Conservation (phyloP, 1,140 invertebrate species). For the Leucophenga varia region DNA sequence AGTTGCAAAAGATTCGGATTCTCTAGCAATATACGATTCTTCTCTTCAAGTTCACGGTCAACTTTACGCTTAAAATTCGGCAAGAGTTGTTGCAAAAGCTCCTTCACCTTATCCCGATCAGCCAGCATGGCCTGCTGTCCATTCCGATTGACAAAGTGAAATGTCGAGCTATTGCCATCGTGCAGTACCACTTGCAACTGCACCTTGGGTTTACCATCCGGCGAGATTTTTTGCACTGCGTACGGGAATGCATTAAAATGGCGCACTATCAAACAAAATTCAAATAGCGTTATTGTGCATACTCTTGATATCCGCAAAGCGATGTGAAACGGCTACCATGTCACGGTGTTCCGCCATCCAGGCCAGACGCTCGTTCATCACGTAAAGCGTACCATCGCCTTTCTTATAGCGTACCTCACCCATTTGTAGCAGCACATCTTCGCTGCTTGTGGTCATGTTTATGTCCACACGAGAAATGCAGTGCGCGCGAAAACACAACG, state of each 20-base stretch:
- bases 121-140: slow-evolving; percentile 80
- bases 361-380: slow-evolving; percentile 92
- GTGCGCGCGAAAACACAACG: no score
- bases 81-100: slow-evolving; percentile 84
- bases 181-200: slow-evolving; percentile 97
- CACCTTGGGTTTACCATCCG: slow-evolving; percentile 96
- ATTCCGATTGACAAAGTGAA: slow-evolving; percentile 93
- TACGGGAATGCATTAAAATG: no score
- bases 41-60: slow-evolving; percentile 90
- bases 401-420: slow-evolving; percentile 93
- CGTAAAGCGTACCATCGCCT: slow-evolving; percentile 91
- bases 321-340: slow-evolving; percentile 87
- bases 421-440: slow-evolving; percentile 92
- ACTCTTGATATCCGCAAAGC: slow-evolving; percentile 96
- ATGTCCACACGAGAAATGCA: no score
- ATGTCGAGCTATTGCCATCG: slow-evolving; percentile 91
- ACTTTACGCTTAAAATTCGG: slow-evolving; percentile 96
- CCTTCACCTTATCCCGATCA: slow-evolving; percentile 93
- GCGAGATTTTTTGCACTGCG: slow-evolving; percentile 98
- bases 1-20: slow-evolving; percentile 82
- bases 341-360: slow-evolving; percentile 94
- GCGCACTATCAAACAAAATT: no score
- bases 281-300: slow-evolving; percentile 46
- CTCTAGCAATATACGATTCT: slow-evolving; percentile 79
- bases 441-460: slow-evolving; percentile 59